phyloP scores from a whole-genome alignment of 2,888 invertebrate genomes.

The Oscheius sp. region DNA sequence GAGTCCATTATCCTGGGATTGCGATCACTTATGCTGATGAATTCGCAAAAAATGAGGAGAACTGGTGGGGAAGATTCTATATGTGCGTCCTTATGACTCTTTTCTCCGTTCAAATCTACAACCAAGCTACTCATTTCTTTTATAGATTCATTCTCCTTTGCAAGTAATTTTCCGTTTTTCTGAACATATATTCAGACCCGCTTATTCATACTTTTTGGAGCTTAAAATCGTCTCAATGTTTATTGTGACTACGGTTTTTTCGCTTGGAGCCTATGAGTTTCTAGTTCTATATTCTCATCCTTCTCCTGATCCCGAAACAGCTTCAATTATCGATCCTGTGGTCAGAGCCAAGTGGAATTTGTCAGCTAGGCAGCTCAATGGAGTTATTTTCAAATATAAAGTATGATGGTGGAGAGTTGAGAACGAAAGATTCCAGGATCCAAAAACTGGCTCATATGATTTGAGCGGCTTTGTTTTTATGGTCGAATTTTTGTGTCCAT shows the following conservation, averaged over 20 bases:
- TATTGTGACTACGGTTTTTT: not conserved
- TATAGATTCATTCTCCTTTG: conserved; percentile 14
- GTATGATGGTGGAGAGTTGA: no score
- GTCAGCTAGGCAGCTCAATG: not conserved
- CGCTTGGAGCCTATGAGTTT: not conserved
- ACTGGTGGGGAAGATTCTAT: not conserved
- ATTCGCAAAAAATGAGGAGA: not conserved
- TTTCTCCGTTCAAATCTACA: conserved; percentile 10
- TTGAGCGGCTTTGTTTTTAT: no score
- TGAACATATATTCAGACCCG: not conserved
- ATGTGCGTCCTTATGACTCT: not conserved
- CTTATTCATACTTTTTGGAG: no score
- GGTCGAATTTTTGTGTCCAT: no score
- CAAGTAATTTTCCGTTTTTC: conserved; percentile 6
- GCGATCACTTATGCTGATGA: not conserved
- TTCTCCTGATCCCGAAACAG: not conserved
- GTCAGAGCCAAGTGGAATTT: not conserved
- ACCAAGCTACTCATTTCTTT: conserved; percentile 10
- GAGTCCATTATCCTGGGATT: not conserved
- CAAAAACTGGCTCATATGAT: no score
- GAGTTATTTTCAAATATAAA: not conserved
- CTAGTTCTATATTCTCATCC: not conserved
- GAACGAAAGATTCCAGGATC: no score
- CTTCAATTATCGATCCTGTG: not conserved
- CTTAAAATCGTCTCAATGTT: not conserved